Evolutionary conservation across 2,113 vertebrate genomes (phyloP).

Genomic region (Vireo altiloquus): DNA sequence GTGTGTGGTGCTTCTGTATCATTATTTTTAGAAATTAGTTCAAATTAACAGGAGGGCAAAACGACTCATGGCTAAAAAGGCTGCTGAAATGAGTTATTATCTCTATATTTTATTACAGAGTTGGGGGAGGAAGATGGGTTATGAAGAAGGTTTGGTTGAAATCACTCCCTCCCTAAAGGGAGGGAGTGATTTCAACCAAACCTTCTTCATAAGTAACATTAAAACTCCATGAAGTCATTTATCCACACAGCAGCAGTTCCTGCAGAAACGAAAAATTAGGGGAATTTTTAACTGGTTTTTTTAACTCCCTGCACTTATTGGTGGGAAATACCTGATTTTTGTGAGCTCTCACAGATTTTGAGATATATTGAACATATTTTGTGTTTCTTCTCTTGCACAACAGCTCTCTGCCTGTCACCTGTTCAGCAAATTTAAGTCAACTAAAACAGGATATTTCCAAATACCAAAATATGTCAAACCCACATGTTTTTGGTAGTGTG

Average conservation of each 20-base stretch:
- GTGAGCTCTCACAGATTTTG: neutral
- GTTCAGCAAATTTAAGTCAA: neutral
- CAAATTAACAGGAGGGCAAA: neutral
- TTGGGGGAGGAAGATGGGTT: neutral
- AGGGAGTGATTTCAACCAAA: too few species aligned
- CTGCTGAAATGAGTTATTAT: neutral
- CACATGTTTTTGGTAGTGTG: rapidly evolving
- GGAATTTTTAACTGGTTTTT: neutral
- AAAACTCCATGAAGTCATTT: neutral
- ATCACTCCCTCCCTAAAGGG: neutral
- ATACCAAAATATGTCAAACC: neutral
- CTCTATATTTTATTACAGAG: neutral
- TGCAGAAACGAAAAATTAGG: neutral
- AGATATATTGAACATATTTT: rapidly evolving
- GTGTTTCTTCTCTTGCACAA: neutral
- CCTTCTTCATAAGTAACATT: too few species aligned
- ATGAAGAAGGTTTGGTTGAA: neutral
- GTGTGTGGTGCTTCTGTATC: neutral
- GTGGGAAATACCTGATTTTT: neutral
- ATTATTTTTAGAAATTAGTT: neutral
- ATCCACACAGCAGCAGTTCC: neutral
- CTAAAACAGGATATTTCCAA: neutral
- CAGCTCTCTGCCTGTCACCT: neutral
- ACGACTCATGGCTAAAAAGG: neutral
- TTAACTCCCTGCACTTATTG: neutral